A percentile compares a stretch with the other conserved stretches of the same genome.
Evolutionary conservation across 2,797 vertebrate species (phyloP).

Genomic region (Artibeus lituratus): DNA sequence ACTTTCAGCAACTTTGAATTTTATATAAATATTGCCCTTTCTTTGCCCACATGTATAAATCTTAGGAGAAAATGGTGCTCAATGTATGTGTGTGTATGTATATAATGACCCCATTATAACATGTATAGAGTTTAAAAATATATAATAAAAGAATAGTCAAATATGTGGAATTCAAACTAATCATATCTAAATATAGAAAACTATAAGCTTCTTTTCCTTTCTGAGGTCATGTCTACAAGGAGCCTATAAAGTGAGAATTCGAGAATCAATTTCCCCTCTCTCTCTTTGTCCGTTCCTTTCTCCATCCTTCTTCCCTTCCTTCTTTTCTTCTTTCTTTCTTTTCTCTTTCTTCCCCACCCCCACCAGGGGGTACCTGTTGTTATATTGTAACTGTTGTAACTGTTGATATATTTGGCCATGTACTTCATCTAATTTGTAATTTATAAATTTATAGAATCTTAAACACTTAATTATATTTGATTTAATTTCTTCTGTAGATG

Average conservation of each 20-base stretch:
- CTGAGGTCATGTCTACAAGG: neutral
- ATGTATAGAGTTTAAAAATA: neutral
- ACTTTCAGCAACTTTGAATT: conserved; percentile 20
- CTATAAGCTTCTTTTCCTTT: conserved; percentile 26
- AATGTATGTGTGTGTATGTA: neutral
- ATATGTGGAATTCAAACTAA: conserved; percentile 19
- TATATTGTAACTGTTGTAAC: too few relatives aligned
- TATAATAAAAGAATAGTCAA: conserved; percentile 22
- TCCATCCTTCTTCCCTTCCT: fast-evolving
- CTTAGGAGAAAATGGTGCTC: conserved; percentile 1
- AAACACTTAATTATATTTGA: neutral
- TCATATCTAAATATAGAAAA: neutral
- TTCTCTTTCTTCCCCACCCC: neutral
- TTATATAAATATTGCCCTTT: neutral
- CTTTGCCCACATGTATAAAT: conserved; percentile 4
- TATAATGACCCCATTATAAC: conserved; percentile 8
- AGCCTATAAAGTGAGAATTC: neutral
- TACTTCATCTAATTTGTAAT: neutral
- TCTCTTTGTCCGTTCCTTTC: fast-evolving
- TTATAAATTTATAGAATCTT: neutral
- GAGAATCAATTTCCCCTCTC: neutral
- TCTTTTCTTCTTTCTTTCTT: neutral
- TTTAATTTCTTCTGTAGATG: neutral
- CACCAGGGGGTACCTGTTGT: too few relatives aligned
- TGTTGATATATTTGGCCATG: neutral